phyloP scores from a whole-genome alignment of 2,797 vertebrate species.

The Malurus leucopterus region DNA sequence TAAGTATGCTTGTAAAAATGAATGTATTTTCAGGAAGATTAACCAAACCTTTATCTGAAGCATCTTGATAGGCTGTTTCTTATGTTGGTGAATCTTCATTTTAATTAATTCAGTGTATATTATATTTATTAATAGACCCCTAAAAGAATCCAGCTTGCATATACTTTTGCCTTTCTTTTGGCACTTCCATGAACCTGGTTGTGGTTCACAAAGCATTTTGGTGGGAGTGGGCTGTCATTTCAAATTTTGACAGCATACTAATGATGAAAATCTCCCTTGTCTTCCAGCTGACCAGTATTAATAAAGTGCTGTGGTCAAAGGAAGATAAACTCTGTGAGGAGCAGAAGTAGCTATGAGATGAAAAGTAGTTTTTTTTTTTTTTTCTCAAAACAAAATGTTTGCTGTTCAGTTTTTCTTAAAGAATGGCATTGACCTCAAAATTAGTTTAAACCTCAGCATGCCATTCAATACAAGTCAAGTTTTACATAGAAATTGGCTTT shows the following conservation, averaged over 20 bases:
- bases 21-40: background rate
- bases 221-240: background rate
- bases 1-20: background rate
- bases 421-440: background rate
- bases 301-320: background rate
- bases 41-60: background rate
- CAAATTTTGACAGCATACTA: background rate
- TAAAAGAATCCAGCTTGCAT: background rate
- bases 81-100: background rate
- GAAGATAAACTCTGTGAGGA: background rate
- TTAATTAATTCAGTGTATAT: background rate
- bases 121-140: background rate
- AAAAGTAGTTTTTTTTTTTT: constrained; percentile 1
- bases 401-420: background rate
- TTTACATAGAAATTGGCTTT: background rate
- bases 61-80: background rate
- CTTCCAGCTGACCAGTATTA: background rate
- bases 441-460: background rate
- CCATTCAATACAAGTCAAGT: background rate
- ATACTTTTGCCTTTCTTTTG: background rate
- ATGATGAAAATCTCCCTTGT: background rate
- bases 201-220: background rate
- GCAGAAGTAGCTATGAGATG: background rate
- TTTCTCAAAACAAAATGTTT: background rate
- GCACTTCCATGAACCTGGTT: background rate